Evolutionary conservation across 2,888 invertebrate species (phyloP).

Genomic region (Drosophila setosimentum): DNA sequence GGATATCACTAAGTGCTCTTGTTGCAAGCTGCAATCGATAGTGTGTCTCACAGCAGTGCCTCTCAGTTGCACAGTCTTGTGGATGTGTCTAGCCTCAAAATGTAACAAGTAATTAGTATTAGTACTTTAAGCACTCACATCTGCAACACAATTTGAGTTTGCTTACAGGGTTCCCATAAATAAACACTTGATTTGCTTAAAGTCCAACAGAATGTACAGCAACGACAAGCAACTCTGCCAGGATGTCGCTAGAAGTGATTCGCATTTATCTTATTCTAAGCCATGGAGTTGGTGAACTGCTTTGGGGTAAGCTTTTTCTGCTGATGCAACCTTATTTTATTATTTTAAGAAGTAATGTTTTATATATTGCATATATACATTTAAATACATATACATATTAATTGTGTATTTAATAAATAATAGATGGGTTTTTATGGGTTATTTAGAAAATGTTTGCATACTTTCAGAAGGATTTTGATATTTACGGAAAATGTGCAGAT

Average conservation of each 20-base stretch:
- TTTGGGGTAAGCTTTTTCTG: too few relatives aligned
- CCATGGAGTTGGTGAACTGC: neutral
- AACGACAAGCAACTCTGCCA: neutral
- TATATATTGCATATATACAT: neutral
- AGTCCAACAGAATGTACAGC: neutral
- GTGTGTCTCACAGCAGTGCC: conserved; percentile 21
- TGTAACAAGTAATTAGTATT: conserved; percentile 70
- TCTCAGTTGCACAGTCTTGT: conserved; percentile 7
- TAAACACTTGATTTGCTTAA: neutral
- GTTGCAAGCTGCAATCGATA: conserved; percentile 72
- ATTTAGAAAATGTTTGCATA: too few relatives aligned
- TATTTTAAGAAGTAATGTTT: neutral
- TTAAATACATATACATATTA: neutral
- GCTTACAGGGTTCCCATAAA: neutral
- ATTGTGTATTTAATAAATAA: neutral
- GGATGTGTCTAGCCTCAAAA: conserved; percentile 35
- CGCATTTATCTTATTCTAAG: neutral
- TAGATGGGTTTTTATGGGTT: too few relatives aligned
- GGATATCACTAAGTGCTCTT: conserved; percentile 77
- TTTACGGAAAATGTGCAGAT: too few relatives aligned
- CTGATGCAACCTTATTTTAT: neutral
- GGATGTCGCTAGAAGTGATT: neutral
- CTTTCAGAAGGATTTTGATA: too few relatives aligned
- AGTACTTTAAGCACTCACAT: conserved; percentile 44
- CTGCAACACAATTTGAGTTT: neutral